Evolutionary conservation across 2,797 vertebrate genomes (phyloP).

Genomic region (Acropternis orthonyx): DNA sequence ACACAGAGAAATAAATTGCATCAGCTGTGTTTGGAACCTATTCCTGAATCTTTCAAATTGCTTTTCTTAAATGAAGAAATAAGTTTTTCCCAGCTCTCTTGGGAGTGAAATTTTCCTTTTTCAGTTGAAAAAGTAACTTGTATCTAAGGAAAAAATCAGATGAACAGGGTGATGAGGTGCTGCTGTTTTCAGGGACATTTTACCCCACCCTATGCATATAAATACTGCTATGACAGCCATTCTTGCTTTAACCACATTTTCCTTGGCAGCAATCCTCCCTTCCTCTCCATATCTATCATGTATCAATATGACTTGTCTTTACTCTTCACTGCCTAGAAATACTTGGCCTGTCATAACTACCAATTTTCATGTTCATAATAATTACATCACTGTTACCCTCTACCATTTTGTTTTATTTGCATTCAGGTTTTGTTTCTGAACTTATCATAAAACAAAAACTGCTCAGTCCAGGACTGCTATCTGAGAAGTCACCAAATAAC

Average conservation of each 20-base stretch:
- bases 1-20: slow-evolving; percentile 14
- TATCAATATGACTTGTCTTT: not conserved
- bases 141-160: not conserved
- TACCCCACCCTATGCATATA: not conserved
- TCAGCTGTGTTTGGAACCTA: not conserved
- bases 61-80: not conserved
- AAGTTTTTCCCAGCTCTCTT: not conserved
- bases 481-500: not conserved
- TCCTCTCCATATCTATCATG: not conserved
- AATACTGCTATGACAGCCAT: not conserved
- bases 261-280: not conserved
- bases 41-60: not conserved
- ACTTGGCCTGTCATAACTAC: not conserved
- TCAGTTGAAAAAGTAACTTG: not conserved
- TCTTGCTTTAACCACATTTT: not conserved
- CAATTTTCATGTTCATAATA: not conserved
- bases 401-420: not conserved
- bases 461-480: not conserved
- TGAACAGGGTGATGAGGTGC: not conserved
- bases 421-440: not conserved
- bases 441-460: not conserved
- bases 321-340: not conserved
- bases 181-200: not conserved
- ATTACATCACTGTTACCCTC: not conserved
- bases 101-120: not conserved